Evolutionary conservation across 2,797 vertebrate genomes (phyloP), one percentile per base, ranked within the genome.

Genomic region (Tauraco hartlaubi): DNA sequence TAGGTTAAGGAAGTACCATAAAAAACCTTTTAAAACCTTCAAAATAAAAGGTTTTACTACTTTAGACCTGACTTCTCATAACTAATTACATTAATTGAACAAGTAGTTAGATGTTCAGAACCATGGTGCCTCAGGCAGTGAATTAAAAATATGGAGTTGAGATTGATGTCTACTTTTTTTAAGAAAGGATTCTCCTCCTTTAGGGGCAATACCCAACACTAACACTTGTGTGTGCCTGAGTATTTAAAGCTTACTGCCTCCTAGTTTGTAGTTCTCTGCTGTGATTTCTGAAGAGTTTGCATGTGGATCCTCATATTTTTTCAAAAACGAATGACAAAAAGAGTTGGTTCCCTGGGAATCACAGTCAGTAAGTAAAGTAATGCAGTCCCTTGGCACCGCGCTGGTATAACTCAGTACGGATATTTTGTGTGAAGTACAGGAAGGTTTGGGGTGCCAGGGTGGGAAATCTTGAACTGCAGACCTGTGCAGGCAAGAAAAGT

Each of bases 391-490:
- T 44, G 28, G 75, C 35, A 22, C 35, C 39, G 23, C 12, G 1
- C 35, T 49, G 29, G 2, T 49, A 0, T 44, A 64, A n/a, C 15
- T 72, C 2, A 0, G 22, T 29, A 2, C 4, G 8, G 33, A 9
- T 51, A 4, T 75, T 80, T 43, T 39, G 8, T 2, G 1, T 35
- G 22, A 31, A 52, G 23, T 4, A 19, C 33, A 28, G 74, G 74
- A 61, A 76, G n/a, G 22, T 81, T 84, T 86, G 67, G 25, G 16
- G n/a, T 93, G 66, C 71, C 48, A 23, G 66, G 15, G 18, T 86
- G 85, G 61, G 86, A 83, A 56, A 62, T 72, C 2, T 12, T 0
- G 0, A 88, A 35, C 13, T 0, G 0, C 48, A 74, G 76, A 55
- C 78, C 44, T 55, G 39, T 73, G 62, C 25, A 62, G 85, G 48